Evolutionary conservation across 2,888 invertebrate genomes (phyloP).

Genomic region (Acleris literana): DNA sequence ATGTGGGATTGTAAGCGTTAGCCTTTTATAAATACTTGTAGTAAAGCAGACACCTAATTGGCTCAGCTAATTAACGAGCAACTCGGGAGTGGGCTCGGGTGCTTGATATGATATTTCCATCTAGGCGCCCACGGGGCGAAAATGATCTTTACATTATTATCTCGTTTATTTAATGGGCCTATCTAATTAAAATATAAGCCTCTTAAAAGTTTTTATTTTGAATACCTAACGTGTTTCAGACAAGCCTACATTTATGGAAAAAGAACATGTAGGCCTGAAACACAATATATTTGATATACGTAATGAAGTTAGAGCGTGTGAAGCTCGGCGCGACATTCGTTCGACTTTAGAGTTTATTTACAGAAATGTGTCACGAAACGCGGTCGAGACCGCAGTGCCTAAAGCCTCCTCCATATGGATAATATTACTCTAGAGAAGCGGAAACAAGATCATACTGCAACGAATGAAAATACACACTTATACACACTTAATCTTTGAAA

Average conservation of each 20-base stretch:
- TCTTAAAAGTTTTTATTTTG: slow-evolving; percentile 5
- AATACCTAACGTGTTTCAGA: not conserved
- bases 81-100: slow-evolving; percentile 11
- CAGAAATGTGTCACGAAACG: slow-evolving; percentile 31
- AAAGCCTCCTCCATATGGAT: slow-evolving; percentile 20
- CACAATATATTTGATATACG: not conserved
- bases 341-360: slow-evolving; percentile 30
- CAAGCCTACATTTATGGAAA: not conserved
- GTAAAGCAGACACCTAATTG: slow-evolving; percentile 26
- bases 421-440: not conserved
- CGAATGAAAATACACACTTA: not conserved
- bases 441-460: too few relatives aligned
- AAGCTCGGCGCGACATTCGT: slow-evolving; percentile 6
- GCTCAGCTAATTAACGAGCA: slow-evolving; percentile 26
- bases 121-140: slow-evolving; percentile 10
- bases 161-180: slow-evolving; percentile 7
- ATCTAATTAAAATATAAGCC: slow-evolving; percentile 5
- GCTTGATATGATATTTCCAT: slow-evolving; percentile 4
- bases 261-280: not conserved
- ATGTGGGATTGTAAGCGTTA: not conserved
- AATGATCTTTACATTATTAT: slow-evolving; percentile 12
- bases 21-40: slow-evolving; percentile 15
- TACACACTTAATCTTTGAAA: too few relatives aligned
- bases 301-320: slow-evolving; percentile 5
- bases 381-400: slow-evolving; percentile 22